Evolutionary conservation across 2,797 vertebrate species (phyloP).

Genomic region (Galagoides demidoff): DNA sequence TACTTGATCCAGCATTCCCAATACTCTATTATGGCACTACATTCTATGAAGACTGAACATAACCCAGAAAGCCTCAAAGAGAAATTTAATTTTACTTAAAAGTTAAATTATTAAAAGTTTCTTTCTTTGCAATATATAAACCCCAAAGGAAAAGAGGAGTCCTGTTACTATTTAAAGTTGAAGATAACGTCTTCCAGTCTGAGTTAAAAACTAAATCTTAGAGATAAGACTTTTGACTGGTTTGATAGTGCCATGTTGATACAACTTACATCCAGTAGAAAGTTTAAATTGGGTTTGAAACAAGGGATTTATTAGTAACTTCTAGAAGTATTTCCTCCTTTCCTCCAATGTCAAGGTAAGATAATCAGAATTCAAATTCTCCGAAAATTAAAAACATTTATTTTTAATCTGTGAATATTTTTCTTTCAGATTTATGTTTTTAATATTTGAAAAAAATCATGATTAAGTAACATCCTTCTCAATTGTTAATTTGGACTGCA

Average conservation of each 20-base stretch:
- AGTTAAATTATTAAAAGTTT: background rate
- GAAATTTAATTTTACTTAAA: background rate
- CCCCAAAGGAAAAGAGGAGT: background rate
- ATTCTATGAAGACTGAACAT: background rate
- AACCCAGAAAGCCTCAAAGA: background rate
- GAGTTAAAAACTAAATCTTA: conserved; percentile 41
- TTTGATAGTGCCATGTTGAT: background rate
- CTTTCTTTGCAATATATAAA: background rate
- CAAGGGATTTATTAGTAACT: background rate
- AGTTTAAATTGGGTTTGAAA: background rate
- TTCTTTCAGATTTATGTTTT: conserved; percentile 7
- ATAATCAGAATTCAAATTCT: conserved; percentile 19
- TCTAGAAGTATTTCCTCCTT: background rate
- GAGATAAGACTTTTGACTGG: background rate
- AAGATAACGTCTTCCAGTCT: background rate
- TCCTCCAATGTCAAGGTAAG: background rate
- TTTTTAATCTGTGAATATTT: background rate
- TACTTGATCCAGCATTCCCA: too few species aligned
- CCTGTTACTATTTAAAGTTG: background rate
- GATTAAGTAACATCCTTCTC: background rate
- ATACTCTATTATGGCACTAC: background rate
- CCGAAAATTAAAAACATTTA: background rate
- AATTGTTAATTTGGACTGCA: background rate
- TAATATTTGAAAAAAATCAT: background rate
- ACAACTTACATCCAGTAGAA: background rate